phyloP scores from a whole-genome alignment of 2,888 invertebrate species.

The Drosophila anomalata region DNA sequence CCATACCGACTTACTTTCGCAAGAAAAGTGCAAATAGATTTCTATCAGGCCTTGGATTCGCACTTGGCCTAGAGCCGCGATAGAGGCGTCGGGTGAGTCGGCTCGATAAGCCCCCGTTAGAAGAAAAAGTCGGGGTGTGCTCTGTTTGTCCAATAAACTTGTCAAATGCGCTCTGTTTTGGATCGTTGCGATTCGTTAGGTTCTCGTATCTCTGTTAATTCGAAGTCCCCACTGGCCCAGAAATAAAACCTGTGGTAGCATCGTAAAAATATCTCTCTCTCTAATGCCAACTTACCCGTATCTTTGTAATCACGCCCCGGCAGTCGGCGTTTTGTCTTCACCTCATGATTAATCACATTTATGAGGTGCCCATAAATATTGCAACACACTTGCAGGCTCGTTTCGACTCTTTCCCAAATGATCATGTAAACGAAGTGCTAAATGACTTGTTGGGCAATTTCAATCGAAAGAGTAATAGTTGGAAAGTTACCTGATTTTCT shows the following conservation, averaged over 20 bases:
- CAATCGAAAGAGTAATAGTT: neutral
- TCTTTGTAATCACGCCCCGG: conserved; percentile 4
- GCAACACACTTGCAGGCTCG: conserved; percentile 30
- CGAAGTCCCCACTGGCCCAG: conserved; percentile 69
- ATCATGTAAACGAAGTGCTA: conserved; percentile 22
- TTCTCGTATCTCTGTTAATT: conserved; percentile 72
- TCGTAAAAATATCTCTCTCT: conserved; percentile 26
- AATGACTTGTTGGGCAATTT: conserved; percentile 19
- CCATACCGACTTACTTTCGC: conserved; percentile 45
- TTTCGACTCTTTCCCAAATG: conserved; percentile 21
- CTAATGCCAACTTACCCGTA: conserved; percentile 25
- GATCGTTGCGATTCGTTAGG: conserved; percentile 34
- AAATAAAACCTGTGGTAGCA: conserved; percentile 2
- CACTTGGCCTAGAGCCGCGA: conserved; percentile 23
- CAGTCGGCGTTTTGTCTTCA: conserved; percentile 1
- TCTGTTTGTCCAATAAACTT: conserved; percentile 44
- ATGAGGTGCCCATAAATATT: conserved; percentile 36
- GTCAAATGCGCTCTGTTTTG: conserved; percentile 38
- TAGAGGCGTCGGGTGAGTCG: conserved; percentile 6
- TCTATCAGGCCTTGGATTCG: conserved; percentile 52
- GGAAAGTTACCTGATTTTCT: neutral
- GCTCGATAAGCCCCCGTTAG: conserved; percentile 37
- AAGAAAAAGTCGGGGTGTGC: conserved; percentile 32
- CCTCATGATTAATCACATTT: conserved; percentile 33
- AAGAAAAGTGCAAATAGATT: conserved; percentile 76